Conservation (phyloP, 2,797 vertebrate genomes). For the Tamandua tetradactyla region DNA sequence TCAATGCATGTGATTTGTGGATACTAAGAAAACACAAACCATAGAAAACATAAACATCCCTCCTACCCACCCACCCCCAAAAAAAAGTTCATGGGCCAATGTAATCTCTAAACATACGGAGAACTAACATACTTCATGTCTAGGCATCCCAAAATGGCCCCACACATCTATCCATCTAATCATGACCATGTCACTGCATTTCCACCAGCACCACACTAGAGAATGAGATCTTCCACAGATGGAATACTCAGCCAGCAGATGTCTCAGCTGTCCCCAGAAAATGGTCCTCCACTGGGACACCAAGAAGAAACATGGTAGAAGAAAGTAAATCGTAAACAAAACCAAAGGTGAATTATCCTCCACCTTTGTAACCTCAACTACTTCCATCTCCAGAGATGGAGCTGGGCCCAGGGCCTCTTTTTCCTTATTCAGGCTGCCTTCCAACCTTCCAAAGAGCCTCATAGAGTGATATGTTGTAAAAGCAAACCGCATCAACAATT, state of each 20-base stretch:
- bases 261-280: not conserved
- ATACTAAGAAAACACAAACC: not conserved
- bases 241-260: not conserved
- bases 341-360: not conserved
- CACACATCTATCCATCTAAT: not conserved
- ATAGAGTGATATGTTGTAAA: not conserved
- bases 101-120: not conserved
- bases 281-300: not conserved
- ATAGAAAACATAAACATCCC: not conserved
- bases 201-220: not conserved
- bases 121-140: not conserved
- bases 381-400: not conserved
- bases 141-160: not conserved
- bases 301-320: not conserved
- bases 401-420: not conserved
- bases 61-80: too few species aligned
- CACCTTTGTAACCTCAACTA: too few species aligned
- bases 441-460: not conserved
- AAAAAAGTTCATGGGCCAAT: not conserved
- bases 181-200: not conserved
- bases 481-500: not conserved
- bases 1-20: not conserved
- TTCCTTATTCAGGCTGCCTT: not conserved
- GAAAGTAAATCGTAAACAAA: slow-evolving; percentile 15
- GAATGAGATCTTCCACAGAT: not conserved